phyloP scores from a whole-genome alignment of 1,140 invertebrate genomes.

The Micrasema minimum region DNA sequence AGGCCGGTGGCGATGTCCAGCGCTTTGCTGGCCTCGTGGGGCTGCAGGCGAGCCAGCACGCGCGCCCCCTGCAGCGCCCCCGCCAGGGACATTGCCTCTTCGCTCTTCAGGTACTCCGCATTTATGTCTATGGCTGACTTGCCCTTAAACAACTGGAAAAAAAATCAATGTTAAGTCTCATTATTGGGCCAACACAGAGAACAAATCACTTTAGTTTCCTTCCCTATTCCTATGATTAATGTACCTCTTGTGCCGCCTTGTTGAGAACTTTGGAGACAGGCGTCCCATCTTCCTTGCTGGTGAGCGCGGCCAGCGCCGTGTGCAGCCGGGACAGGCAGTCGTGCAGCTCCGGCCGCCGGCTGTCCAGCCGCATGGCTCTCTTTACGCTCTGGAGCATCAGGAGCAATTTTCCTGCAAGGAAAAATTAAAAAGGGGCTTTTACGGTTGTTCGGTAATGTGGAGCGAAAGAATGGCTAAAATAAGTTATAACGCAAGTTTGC shows the following conservation, averaged over 20 bases:
- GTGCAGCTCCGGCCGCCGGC: constrained; percentile 83
- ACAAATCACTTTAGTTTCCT: too few species aligned
- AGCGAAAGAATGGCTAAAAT: too few species aligned
- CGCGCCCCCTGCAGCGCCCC: constrained; percentile 78
- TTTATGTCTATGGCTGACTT: constrained; percentile 76
- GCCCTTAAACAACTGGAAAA: constrained; percentile 55
- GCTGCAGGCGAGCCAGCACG: constrained; percentile 76
- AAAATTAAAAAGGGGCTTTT: not conserved
- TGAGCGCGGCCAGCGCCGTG: constrained; percentile 65
- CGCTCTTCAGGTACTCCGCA: constrained; percentile 72
- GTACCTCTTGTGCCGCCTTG: constrained; percentile 73
- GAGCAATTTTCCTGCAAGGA: constrained; percentile 75
- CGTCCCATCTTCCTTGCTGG: constrained; percentile 64
- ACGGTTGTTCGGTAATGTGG: too few species aligned
- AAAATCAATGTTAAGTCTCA: too few species aligned
- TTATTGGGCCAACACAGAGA: too few species aligned
- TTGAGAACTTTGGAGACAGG: constrained; percentile 79
- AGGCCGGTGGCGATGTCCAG: constrained; percentile 73
- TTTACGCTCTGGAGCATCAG: constrained; percentile 93
- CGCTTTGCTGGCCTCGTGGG: constrained; percentile 70
- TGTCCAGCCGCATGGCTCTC: constrained; percentile 80
- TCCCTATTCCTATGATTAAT: too few species aligned
- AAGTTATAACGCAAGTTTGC: too few species aligned
- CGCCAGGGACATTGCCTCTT: constrained; percentile 72
- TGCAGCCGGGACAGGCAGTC: constrained; percentile 84